Percentiles rank a stretch among this genome's conserved stretches.
Conservation (phyloP, 2,888 invertebrate genomes). For the Lasioglossum oenotherae region DNA sequence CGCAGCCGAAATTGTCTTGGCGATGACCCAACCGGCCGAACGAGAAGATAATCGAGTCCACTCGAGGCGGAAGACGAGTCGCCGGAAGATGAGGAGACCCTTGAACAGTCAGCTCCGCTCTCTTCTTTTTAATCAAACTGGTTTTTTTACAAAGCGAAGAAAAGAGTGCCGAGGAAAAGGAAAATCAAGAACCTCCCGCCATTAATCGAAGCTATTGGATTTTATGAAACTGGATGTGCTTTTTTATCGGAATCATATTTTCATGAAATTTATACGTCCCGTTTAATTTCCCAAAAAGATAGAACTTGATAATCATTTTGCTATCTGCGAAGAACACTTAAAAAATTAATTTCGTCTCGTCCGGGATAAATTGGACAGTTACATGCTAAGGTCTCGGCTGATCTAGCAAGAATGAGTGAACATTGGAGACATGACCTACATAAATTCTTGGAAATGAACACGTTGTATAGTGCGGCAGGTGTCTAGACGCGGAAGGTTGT, state of each 20-base stretch:
- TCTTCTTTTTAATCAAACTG: background rate
- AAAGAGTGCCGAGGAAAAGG: background rate
- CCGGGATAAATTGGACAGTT: background rate
- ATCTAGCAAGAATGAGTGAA: background rate
- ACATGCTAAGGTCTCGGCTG: background rate
- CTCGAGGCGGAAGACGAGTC: slow-evolving; percentile 69
- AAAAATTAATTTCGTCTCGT: background rate
- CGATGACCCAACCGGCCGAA: slow-evolving; percentile 71
- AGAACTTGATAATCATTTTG: no score
- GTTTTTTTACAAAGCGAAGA: no score
- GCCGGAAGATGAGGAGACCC: slow-evolving; percentile 26
- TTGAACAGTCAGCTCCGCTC: background rate
- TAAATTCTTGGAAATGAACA: background rate
- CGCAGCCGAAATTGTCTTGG: slow-evolving; percentile 73
- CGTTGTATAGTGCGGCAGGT: background rate
- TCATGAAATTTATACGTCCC: no score
- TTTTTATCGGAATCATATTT: no score
- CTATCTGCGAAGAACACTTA: no score
- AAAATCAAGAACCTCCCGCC: background rate
- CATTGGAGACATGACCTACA: slow-evolving; percentile 1
- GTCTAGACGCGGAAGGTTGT: background rate
- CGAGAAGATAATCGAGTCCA: slow-evolving; percentile 79
- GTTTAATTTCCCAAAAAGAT: no score
- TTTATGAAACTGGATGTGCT: no score
- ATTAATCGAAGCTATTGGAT: background rate